Conservation (phyloP, 2,888 invertebrate species). For the Pachycephus smyrnensis region DNA sequence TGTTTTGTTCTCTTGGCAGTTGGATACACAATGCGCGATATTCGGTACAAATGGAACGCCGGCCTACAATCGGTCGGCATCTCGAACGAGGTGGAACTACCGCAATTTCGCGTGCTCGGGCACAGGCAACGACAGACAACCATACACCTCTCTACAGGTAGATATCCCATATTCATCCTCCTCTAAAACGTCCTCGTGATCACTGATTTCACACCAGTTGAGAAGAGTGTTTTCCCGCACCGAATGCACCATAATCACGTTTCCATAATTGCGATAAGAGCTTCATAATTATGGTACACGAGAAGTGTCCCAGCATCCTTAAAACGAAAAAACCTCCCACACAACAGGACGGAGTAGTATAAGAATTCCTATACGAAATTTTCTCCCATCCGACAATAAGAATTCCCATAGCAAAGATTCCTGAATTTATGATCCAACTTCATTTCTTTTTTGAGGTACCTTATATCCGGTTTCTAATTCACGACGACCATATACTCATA, state of each 20-base stretch:
- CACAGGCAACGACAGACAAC: constrained; percentile 95
- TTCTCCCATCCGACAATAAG: no score
- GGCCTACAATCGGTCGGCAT: constrained; percentile 94
- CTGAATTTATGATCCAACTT: no score
- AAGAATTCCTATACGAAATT: no score
- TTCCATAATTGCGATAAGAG: not conserved
- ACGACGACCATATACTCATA: no score
- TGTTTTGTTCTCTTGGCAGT: constrained; percentile 74
- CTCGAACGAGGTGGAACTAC: constrained; percentile 95
- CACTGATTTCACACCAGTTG: constrained; percentile 6
- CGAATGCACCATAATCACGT: constrained; percentile 2
- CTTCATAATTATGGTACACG: not conserved
- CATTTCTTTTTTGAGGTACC: no score
- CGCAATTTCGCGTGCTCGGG: constrained; percentile 96
- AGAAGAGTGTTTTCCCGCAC: constrained; percentile 5
- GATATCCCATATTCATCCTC: constrained; percentile 60
- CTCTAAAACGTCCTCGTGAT: constrained; percentile 33
- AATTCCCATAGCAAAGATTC: no score
- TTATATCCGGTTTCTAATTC: no score
- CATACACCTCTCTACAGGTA: constrained; percentile 97
- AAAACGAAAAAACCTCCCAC: no score
- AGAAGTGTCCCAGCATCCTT: no score
- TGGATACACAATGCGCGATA: constrained; percentile 98
- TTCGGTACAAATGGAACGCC: constrained; percentile 96
- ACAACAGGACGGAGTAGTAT: no score